Base-by-base conservation (phyloP, 1,140 invertebrate genomes). In the Teleogryllus occipitalis region DNA sequence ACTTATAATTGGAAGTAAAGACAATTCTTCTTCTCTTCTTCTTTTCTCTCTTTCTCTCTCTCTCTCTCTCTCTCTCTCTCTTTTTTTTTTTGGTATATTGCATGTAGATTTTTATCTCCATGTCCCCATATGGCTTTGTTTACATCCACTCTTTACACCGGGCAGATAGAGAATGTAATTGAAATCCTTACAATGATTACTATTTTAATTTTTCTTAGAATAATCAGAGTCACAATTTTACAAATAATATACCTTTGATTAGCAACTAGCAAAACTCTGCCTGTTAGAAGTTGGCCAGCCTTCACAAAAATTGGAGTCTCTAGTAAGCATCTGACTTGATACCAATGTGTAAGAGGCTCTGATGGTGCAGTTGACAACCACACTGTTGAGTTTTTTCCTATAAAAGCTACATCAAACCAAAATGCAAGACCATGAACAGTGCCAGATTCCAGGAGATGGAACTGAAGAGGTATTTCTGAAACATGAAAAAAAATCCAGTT, bases 381-480 rank as follows among this genome's bases (percentile, higher is more conserved):
- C 77, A 99, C 93, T 79, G 95, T 93, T 84, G 96, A 93, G 81
- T 91, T 92, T 79, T 92, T 93, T 47, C 98, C 98, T 77, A 96
- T 92, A 88, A 99, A 99, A 76, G 97, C 94, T n/a, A 99, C 98
- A 88, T 99, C 98, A 87, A 99, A 99, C 98, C 98, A 99, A 88
- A 99, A 99, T 22, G 98, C 98, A 80, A 99, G 87, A 10, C 98
- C 98, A 85, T 99, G 98, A 81, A 98, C 94, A 80, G 97, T 96
- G 75, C 96, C 97, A 27, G 97, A 94, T 86, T 98, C 95, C 82
- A 96, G 89, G 81, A 98, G 91, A 83, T 94, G 94, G 89, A 98
- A 99, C 86, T 96, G 93, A 47, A 99, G 90, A 80, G 98, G 97
- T 84, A 99, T 97, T 86, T 97, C 94, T 91, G 82, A 86, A 84